Conservation (phyloP, 2,113 vertebrate species). For the Ophiodon elongatus region DNA sequence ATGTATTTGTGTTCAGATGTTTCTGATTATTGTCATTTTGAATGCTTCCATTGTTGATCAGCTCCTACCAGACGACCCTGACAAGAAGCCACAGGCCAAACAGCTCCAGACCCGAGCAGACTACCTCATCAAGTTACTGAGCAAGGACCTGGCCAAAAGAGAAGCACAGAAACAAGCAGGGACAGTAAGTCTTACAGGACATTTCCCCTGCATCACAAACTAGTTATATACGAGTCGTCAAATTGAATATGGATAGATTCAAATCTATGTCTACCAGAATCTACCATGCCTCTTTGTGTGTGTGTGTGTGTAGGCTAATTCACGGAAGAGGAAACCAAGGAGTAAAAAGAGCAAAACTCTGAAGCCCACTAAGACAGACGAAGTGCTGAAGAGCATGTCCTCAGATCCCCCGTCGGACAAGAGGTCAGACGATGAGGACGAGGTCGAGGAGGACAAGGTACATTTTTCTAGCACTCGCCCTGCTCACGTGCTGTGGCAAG, state of each 20-base stretch:
- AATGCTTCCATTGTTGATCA: slow-evolving; percentile 67
- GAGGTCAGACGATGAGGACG: slow-evolving; percentile 91
- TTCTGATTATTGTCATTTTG: neutral
- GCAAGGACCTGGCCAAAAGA: slow-evolving; percentile 94
- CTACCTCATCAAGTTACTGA: slow-evolving; percentile 99
- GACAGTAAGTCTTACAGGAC: slow-evolving; percentile 81
- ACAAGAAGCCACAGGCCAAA: slow-evolving; percentile 99
- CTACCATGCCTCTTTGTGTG: neutral
- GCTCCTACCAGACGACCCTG: slow-evolving; percentile 98
- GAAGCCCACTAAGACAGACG: slow-evolving; percentile 90
- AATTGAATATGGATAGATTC: neutral
- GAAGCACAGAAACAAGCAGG: slow-evolving; percentile 94
- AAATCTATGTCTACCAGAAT: neutral
- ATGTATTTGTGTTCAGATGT: neutral
- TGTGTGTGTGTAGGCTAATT: slow-evolving; percentile 86
- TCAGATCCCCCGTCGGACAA: slow-evolving; percentile 92
- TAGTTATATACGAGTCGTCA: neutral
- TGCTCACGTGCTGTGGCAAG: neutral
- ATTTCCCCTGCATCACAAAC: neutral
- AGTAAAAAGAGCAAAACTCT: slow-evolving; percentile 91
- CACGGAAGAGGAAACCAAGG: slow-evolving; percentile 92
- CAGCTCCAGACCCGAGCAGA: slow-evolving; percentile 98
- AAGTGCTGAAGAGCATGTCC: slow-evolving; percentile 92
- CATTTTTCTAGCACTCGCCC: accelerated
- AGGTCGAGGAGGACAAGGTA: slow-evolving; percentile 83